Percentiles rank a stretch among this genome's conserved stretches.
Conservation (phyloP, 2,888 invertebrate species). For the Leucania comma region DNA sequence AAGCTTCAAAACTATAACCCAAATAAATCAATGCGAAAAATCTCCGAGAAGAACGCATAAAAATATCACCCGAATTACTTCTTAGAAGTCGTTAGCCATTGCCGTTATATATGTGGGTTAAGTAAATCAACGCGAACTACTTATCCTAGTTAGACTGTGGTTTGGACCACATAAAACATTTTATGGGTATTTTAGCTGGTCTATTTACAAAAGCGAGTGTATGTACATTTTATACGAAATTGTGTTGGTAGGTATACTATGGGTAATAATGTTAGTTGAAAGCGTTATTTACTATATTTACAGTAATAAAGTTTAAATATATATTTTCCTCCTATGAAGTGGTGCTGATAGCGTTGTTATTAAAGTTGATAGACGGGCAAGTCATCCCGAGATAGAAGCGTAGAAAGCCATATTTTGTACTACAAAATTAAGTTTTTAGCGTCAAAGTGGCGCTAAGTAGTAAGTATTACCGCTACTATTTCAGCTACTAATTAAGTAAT, state of each 20-base stretch:
- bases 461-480: too few relatives aligned
- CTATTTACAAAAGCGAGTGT: conserved; percentile 28
- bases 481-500: not conserved
- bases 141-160: conserved; percentile 23
- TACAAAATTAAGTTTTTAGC: not conserved
- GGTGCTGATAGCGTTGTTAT: not conserved
- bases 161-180: conserved; percentile 49
- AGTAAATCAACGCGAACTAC: conserved; percentile 45
- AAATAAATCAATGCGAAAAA: conserved; percentile 32
- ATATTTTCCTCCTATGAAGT: conserved; percentile 23
- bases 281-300: conserved; percentile 25
- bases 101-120: conserved; percentile 53
- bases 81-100: conserved; percentile 38
- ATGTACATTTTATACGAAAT: conserved; percentile 28
- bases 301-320: conserved; percentile 19
- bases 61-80: conserved; percentile 44
- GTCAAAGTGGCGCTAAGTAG: not conserved
- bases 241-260: not conserved
- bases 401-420: not conserved
- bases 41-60: conserved; percentile 6
- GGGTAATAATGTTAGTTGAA: conserved; percentile 19
- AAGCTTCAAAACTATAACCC: conserved; percentile 23
- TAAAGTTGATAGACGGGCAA: not conserved
- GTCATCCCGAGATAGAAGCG: not conserved
- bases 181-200: conserved; percentile 45